phyloP scores from a whole-genome alignment of 2,888 invertebrate species.

The Protodeltote pygarga region DNA sequence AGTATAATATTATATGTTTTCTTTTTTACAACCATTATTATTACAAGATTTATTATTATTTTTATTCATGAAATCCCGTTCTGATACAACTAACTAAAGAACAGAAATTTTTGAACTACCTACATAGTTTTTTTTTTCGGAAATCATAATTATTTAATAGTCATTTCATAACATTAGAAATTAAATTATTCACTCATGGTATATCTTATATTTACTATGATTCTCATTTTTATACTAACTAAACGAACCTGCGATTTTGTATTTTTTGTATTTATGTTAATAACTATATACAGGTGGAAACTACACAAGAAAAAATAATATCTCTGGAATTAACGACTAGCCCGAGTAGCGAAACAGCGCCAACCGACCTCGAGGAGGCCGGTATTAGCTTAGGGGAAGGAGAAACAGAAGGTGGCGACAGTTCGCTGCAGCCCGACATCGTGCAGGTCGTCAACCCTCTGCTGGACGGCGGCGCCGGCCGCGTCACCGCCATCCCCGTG shows the following conservation, averaged over 20 bases:
- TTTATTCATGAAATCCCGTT: constrained; percentile 17
- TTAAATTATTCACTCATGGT: background rate
- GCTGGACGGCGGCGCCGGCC: constrained; percentile 80
- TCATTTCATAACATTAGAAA: constrained; percentile 16
- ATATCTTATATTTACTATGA: background rate
- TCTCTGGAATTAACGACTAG: constrained; percentile 93
- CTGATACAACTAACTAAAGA: constrained; percentile 31
- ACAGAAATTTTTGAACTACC: constrained; percentile 20
- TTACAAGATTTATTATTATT: background rate
- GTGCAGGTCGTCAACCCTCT: constrained; percentile 85
- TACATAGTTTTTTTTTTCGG: too few species aligned
- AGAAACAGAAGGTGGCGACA: constrained; percentile 76
- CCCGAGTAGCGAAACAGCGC: constrained; percentile 87
- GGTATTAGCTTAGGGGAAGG: constrained; percentile 76
- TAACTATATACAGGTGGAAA: constrained; percentile 93
- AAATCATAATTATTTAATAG: too few species aligned
- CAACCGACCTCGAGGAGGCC: constrained; percentile 71
- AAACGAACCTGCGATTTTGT: background rate
- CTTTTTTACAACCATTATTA: background rate
- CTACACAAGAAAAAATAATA: constrained; percentile 96
- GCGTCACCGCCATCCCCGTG: constrained; percentile 80
- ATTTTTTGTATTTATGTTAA: constrained; percentile 17
- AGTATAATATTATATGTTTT: constrained; percentile 1
- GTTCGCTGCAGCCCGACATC: constrained; percentile 85
- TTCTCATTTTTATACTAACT: constrained; percentile 10